phyloP scores from a whole-genome alignment of 2,888 invertebrate genomes.

The Criorhina ranunculi region DNA sequence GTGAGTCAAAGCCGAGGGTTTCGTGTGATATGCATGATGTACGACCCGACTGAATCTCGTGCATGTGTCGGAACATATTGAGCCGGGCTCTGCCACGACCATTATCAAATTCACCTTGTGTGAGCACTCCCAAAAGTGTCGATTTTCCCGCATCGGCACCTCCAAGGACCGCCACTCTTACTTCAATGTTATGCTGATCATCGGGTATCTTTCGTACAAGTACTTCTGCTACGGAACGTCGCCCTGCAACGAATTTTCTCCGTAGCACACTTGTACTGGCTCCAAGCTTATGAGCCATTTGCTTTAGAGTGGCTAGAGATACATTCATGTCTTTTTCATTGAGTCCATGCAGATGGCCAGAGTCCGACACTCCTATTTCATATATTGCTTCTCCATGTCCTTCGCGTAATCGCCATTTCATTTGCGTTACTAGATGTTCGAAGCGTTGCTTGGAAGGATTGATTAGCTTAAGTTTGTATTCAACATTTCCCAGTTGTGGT shows the following conservation, averaged over 20 bases:
- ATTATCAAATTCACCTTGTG: constrained; percentile 98
- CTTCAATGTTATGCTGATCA: constrained; percentile 94
- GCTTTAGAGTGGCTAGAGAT: constrained; percentile 92
- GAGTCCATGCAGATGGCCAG: constrained; percentile 94
- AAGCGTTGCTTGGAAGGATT: constrained; percentile 95
- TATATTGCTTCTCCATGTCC: constrained; percentile 99
- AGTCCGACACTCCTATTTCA: constrained; percentile 97
- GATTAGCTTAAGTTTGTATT: constrained; percentile 97
- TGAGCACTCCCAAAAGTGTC: constrained; percentile 96
- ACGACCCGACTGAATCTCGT: constrained; percentile 97
- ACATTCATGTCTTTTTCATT: constrained; percentile 93
- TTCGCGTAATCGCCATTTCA: constrained; percentile 98
- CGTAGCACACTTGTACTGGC: constrained; percentile 92
- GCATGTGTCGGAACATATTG: constrained; percentile 97
- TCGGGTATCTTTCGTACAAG: constrained; percentile 95
- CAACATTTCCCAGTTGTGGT: constrained; percentile 97
- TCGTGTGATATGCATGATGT: constrained; percentile 98
- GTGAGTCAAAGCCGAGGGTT: constrained; percentile 96
- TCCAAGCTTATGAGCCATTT: constrained; percentile 95
- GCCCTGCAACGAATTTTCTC: constrained; percentile 86
- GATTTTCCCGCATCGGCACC: constrained; percentile 99
- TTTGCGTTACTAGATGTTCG: constrained; percentile 98
- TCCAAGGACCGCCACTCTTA: constrained; percentile 96
- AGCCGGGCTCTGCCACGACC: constrained; percentile 96
- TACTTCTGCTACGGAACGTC: constrained; percentile 93